Percentiles rank a stretch among this genome's conserved stretches.
These are phyloP conservation scores for Glyptemys insculpta DNA, from an alignment of 2,797 vertebrate genomes.

Conservation along the genomic window DNA sequence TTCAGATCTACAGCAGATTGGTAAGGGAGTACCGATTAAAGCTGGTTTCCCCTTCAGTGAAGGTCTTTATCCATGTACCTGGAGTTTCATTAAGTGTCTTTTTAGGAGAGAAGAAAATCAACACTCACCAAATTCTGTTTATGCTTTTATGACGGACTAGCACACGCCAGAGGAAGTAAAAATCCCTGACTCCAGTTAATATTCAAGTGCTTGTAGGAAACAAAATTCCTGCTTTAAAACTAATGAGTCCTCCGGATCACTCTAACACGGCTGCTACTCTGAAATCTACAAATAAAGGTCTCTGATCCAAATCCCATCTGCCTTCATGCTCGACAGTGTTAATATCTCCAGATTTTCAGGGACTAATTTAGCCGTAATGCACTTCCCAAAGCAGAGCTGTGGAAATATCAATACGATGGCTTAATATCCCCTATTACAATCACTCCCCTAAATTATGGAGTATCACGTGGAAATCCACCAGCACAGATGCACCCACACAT, in stretches of 20 bases:
- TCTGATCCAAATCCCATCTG: constrained; percentile 76
- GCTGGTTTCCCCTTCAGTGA: constrained; percentile 37
- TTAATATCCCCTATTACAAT: constrained; percentile 69
- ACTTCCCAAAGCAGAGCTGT: constrained; percentile 73
- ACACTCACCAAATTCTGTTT: constrained; percentile 37
- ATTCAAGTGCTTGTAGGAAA: constrained; percentile 52
- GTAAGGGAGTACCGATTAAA: constrained; percentile 60
- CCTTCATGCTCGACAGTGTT: constrained; percentile 72
- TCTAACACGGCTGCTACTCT: background rate
- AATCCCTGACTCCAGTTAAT: constrained; percentile 67
- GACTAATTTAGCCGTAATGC: constrained; percentile 72
- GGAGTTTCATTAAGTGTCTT: constrained; percentile 67
- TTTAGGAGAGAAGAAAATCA: constrained; percentile 54
- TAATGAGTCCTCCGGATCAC: constrained; percentile 73
- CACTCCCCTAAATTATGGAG: constrained; percentile 61
- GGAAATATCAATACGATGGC: constrained; percentile 66
- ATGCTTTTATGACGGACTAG: constrained; percentile 24
- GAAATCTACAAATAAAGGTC: constrained; percentile 71
- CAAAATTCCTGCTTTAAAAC: constrained; percentile 65
- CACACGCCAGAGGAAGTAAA: constrained; percentile 45
- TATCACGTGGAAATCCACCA: constrained; percentile 64
- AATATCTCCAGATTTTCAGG: constrained; percentile 70
- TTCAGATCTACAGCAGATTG: constrained; percentile 33
- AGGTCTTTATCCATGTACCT: constrained; percentile 52
- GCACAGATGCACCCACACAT: constrained; percentile 57